phyloP scores from a whole-genome alignment of 1,140 invertebrate species.

The Acromyrmex echinatior region DNA sequence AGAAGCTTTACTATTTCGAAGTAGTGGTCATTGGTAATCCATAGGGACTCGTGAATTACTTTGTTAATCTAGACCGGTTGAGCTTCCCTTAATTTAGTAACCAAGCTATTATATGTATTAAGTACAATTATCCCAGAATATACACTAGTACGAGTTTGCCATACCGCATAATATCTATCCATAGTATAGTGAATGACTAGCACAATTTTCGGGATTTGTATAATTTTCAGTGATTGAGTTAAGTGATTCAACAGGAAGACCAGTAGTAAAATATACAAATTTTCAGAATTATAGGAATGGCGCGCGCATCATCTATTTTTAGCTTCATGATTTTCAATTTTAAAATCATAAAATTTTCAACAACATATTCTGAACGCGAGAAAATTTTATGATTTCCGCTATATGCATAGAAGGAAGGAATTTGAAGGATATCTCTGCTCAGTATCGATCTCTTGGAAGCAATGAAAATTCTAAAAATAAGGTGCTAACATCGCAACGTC shows the following conservation, averaged over 20 bases:
- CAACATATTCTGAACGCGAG: neutral
- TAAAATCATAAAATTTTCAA: neutral
- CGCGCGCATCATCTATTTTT: neutral
- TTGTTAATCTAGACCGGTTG: constrained; percentile 67
- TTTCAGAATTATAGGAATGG: neutral
- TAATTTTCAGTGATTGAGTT: constrained; percentile 19
- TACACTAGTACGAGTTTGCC: neutral
- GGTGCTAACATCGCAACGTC: neutral
- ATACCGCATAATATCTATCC: constrained; percentile 3
- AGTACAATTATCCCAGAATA: constrained; percentile 41
- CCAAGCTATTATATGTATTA: constrained; percentile 54
- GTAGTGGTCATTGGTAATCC: constrained; percentile 36
- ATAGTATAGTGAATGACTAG: constrained; percentile 3
- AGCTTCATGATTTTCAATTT: neutral
- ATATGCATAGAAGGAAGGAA: neutral
- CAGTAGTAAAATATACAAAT: neutral
- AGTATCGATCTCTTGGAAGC: neutral
- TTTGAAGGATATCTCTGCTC: neutral
- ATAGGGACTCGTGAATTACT: constrained; percentile 71
- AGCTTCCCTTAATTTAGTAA: constrained; percentile 70
- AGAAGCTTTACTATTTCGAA: constrained; percentile 28
- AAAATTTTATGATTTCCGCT: neutral
- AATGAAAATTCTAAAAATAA: constrained; percentile 10
- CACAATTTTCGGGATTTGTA: neutral
- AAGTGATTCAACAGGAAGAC: constrained; percentile 10